Evolutionary conservation across 2,888 invertebrate species (phyloP).

Genomic region (Cacoxenus indagator): DNA sequence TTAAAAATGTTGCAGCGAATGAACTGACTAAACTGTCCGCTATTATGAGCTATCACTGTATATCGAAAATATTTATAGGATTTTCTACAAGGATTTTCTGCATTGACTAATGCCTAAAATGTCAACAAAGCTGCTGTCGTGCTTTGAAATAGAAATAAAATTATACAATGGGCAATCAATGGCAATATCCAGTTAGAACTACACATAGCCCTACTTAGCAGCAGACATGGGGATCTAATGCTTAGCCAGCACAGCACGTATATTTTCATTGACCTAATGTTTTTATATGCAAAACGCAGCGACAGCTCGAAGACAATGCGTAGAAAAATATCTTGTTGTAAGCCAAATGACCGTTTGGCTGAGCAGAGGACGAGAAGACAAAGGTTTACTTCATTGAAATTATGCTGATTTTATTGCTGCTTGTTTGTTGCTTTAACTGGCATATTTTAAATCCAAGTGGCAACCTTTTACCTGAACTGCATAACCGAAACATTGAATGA

Average conservation of each 20-base stretch:
- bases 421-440: not conserved
- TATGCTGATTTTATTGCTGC: not conserved
- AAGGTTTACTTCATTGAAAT: constrained; percentile 9
- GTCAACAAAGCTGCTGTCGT: not conserved
- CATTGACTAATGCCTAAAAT: not conserved
- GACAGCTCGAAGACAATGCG: not conserved
- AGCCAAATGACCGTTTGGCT: no score
- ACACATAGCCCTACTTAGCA: constrained; percentile 44
- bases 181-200: constrained; percentile 10
- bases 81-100: constrained; percentile 1
- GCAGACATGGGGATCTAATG: constrained; percentile 25
- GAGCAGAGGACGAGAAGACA: not conserved
- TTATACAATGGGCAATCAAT: constrained; percentile 45
- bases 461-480: constrained; percentile 50
- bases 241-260: constrained; percentile 34
- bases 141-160: constrained; percentile 39
- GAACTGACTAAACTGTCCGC: no score
- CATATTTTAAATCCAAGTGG: constrained; percentile 18
- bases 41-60: not conserved
- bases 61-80: constrained; percentile 11
- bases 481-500: constrained; percentile 46
- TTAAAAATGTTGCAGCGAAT: no score
- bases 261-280: constrained; percentile 26
- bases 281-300: constrained; percentile 7
- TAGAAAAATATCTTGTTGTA: not conserved